Base-by-base conservation (phyloP, 2,888 invertebrate species). In the Nesidiocoris tenuis region DNA sequence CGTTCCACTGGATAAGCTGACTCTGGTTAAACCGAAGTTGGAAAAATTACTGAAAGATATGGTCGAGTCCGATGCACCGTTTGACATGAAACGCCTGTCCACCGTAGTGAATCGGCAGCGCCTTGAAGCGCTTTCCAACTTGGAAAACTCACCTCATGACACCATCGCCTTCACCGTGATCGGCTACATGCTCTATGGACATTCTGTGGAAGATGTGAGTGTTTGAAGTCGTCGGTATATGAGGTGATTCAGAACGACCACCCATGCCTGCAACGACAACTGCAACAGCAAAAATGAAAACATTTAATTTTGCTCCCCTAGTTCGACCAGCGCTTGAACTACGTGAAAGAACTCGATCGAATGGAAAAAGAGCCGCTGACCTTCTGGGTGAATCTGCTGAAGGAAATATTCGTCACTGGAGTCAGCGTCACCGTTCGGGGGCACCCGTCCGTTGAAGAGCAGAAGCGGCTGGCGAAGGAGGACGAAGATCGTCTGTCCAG, bases 181-280 rank as follows among this genome's bases (percentile, higher is more conserved):
- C 79, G 92, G 91, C 0, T 94, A 96, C 82, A 90, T 92, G 82
- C 84, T 96, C 24, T 95, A 94, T 83, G 94, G 94, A 16, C 87
- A 89, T 72, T 88, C 86, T 61, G 87, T 89, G 79, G 85, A 88
- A 79, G 91, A 94, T 83, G 93, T 94, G 83, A 87, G 88, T 86
- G 61, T 5, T 5, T 12, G 54, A 12, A 54, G n/a, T 54, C 12
- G 54, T 12, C 54, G 12, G n/a, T 56, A 56, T 64, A 7, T 61
- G 19, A 12, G 17, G n/a, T n/a, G n/a, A n/a, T n/a, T n/a, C n/a
- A n/a, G n/a, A n/a, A n/a, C n/a, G n/a, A n/a, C n/a, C n/a, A n/a
- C n/a, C n/a, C n/a, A n/a, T n/a, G n/a, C n/a, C n/a, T n/a, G n/a
- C n/a, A n/a, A n/a, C n/a, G n/a, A n/a, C n/a, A n/a, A 55, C 55